Conservation (phyloP, 1,140 invertebrate species). For the Drosophila lacteicornis region DNA sequence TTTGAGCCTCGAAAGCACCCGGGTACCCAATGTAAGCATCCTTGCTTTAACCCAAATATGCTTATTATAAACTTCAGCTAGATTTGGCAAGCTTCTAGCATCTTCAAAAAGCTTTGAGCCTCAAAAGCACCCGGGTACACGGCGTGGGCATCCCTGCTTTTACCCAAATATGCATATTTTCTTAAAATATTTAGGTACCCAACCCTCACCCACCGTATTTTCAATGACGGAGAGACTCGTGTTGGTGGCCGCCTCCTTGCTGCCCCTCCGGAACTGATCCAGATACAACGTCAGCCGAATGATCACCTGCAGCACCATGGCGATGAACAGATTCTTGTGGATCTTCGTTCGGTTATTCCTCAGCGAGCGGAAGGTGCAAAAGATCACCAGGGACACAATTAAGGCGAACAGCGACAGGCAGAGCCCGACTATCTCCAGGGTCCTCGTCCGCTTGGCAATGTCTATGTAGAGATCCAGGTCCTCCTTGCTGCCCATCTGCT, state of each 20-base stretch:
- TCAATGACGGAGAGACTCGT: slow-evolving; percentile 88
- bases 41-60: too few species aligned
- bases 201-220: slow-evolving; percentile 89
- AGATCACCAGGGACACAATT: slow-evolving; percentile 91
- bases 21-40: too few species aligned
- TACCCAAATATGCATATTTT: too few species aligned
- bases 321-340: slow-evolving; percentile 94
- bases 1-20: too few species aligned
- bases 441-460: slow-evolving; percentile 90
- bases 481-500: slow-evolving; percentile 86
- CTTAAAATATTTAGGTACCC: too few species aligned
- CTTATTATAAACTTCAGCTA: too few species aligned
- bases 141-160: too few species aligned
- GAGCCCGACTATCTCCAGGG: slow-evolving; percentile 93
- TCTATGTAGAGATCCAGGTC: slow-evolving; percentile 85
- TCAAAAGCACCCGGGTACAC: too few species aligned
- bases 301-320: slow-evolving; percentile 93
- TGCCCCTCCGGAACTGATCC: slow-evolving; percentile 89
- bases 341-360: slow-evolving; percentile 94
- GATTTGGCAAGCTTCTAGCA: too few species aligned
- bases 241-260: slow-evolving; percentile 56
- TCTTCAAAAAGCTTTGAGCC: too few species aligned
- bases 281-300: slow-evolving; percentile 94
- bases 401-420: slow-evolving; percentile 91
- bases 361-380: slow-evolving; percentile 92